Conservation (phyloP, 2,888 invertebrate species). For the Dolichopus griseipennis region DNA sequence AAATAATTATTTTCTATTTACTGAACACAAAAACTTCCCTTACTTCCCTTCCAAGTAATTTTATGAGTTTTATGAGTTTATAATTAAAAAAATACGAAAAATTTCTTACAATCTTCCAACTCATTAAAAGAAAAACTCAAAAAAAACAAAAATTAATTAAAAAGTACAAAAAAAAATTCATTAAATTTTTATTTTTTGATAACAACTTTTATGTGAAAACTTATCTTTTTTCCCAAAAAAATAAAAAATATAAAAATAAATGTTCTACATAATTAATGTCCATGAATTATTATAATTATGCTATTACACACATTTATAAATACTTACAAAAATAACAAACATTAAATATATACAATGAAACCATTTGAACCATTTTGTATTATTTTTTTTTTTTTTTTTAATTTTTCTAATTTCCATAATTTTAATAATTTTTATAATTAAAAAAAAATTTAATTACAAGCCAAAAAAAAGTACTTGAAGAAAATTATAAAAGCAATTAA, state of each 20-base stretch:
- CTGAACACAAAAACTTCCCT: not conserved
- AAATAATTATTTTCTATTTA: too few species aligned
- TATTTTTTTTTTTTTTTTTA: too few species aligned
- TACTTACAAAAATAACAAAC: not conserved
- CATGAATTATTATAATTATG: not conserved
- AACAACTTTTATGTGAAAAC: not conserved
- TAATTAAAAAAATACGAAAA: not conserved
- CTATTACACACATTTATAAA: not conserved
- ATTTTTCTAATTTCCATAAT: constrained; percentile 3
- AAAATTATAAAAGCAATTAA: not conserved
- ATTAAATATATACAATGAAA: not conserved
- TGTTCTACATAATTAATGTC: constrained; percentile 3
- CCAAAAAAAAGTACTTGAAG: not conserved
- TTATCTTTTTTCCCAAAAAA: not conserved
- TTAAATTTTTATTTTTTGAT: not conserved
- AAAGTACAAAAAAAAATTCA: not conserved
- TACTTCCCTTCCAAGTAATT: not conserved
- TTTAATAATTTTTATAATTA: constrained; percentile 1
- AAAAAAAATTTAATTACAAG: not conserved
- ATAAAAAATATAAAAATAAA: not conserved
- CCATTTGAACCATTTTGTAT: not conserved
- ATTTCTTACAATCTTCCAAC: too few species aligned
- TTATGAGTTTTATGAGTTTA: not conserved
- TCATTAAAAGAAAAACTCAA: not conserved
- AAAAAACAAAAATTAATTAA: constrained; percentile 6